These are phyloP conservation scores for Archips xylosteana DNA, from an alignment of 2,888 invertebrate genomes.

Conservation along the genomic window DNA sequence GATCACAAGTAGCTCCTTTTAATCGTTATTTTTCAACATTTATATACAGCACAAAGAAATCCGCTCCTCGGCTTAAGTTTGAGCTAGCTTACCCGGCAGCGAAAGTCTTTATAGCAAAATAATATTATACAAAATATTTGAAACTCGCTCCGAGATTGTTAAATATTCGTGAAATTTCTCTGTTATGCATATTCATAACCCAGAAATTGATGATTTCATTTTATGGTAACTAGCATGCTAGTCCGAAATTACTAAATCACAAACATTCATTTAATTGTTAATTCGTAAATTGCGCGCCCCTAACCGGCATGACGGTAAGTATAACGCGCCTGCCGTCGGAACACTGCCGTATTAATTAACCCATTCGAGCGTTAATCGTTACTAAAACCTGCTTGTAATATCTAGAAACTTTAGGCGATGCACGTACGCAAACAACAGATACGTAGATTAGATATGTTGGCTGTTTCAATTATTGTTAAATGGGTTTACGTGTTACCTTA, in stretches of 20 bases:
- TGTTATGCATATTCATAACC: slow-evolving; percentile 31
- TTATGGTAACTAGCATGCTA: slow-evolving; percentile 25
- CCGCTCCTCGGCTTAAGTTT: slow-evolving; percentile 20
- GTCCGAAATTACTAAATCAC: slow-evolving; percentile 22
- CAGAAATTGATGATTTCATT: slow-evolving; percentile 31
- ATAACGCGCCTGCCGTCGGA: slow-evolving; percentile 2
- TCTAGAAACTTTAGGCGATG: slow-evolving; percentile 32
- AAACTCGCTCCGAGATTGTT: slow-evolving; percentile 22
- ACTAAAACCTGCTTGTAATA: slow-evolving; percentile 39
- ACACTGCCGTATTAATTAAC: slow-evolving; percentile 23
- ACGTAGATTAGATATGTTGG: slow-evolving; percentile 40
- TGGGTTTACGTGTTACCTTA: slow-evolving; percentile 52
- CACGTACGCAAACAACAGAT: slow-evolving; percentile 42
- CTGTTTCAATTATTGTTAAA: slow-evolving; percentile 59
- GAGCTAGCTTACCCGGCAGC: slow-evolving; percentile 14
- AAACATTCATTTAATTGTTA: slow-evolving; percentile 15
- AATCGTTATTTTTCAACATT: slow-evolving; percentile 39
- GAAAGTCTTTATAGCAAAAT: slow-evolving; percentile 17
- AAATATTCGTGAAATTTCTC: slow-evolving; percentile 27
- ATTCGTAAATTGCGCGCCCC: slow-evolving; percentile 7
- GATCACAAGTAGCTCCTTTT: slow-evolving; percentile 23
- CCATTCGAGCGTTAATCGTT: slow-evolving; percentile 36
- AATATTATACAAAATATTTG: slow-evolving; percentile 20
- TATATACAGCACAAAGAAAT: slow-evolving; percentile 20
- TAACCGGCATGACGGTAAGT: not conserved